Evolutionary conservation across 1,140 invertebrate genomes (phyloP).

Genomic region (Eurosta solidaginis): DNA sequence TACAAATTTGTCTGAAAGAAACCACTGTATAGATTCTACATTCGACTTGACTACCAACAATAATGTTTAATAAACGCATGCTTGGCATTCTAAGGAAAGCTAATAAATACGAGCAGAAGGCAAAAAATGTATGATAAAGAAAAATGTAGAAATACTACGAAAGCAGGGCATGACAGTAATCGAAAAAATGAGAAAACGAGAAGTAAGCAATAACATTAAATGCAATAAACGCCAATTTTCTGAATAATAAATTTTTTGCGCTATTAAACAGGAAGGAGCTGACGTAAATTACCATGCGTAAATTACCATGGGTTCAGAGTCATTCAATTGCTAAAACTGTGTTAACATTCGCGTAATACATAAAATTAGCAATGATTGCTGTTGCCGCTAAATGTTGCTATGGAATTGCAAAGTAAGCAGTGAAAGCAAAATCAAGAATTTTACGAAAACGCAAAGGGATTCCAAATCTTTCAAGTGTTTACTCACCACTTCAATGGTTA

Average conservation of each 20-base stretch:
- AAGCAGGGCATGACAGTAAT: too few species aligned
- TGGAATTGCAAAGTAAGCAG: background rate
- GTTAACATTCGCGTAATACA: too few species aligned
- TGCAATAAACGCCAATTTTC: constrained; percentile 6
- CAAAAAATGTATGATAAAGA: too few species aligned
- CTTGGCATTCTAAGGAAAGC: background rate
- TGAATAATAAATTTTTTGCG: background rate
- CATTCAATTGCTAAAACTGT: too few species aligned
- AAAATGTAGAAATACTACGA: too few species aligned
- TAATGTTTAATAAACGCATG: constrained; percentile 19
- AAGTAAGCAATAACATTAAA: background rate
- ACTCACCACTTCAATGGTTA: background rate
- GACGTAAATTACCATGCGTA: too few species aligned
- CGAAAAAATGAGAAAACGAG: too few species aligned
- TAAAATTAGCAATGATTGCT: too few species aligned
- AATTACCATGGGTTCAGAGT: too few species aligned
- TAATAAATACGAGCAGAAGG: too few species aligned
- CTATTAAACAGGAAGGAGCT: background rate
- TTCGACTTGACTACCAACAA: background rate
- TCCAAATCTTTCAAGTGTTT: constrained; percentile 14
- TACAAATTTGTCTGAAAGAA: too few species aligned
- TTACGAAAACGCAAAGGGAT: background rate
- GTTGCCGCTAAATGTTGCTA: background rate
- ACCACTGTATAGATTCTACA: background rate
- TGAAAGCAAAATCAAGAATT: background rate